phyloP scores from a whole-genome alignment of 2,888 invertebrate genomes.

The Euspilapteryx auroguttella region DNA sequence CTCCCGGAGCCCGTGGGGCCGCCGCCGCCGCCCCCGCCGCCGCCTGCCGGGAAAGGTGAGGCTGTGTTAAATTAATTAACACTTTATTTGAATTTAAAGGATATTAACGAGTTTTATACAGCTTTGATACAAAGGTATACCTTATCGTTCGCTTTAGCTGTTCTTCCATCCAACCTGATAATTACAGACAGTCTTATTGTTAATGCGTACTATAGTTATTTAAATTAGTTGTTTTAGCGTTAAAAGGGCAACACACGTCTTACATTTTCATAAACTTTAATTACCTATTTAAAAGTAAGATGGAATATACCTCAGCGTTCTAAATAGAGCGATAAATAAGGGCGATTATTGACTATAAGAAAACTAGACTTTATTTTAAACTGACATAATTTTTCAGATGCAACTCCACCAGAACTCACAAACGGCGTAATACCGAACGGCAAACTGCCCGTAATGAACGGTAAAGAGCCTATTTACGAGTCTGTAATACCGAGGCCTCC shows the following conservation, averaged over 20 bases:
- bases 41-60: conserved; percentile 23
- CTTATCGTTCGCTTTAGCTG: too few species aligned
- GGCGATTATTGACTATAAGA: too few species aligned
- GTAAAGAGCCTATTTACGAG: conserved; percentile 82
- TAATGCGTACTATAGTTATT: too few species aligned
- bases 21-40: conserved; percentile 66
- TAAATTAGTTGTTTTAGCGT: neutral
- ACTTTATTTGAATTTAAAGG: too few species aligned
- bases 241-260: neutral
- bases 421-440: conserved; percentile 57
- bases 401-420: conserved; percentile 43
- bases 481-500: conserved; percentile 76
- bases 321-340: too few species aligned
- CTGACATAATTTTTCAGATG: too few species aligned
- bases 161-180: too few species aligned
- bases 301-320: too few species aligned
- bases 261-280: neutral
- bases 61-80: too few species aligned
- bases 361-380: too few species aligned
- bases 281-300: neutral
- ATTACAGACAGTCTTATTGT: too few species aligned
- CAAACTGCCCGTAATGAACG: conserved; percentile 36
- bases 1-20: conserved; percentile 78
- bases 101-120: neutral
- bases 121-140: neutral